Percentiles rank a stretch among this genome's conserved stretches.
phyloP scores from a whole-genome alignment of 1,140 invertebrate genomes.

The Drosophila truncata region DNA sequence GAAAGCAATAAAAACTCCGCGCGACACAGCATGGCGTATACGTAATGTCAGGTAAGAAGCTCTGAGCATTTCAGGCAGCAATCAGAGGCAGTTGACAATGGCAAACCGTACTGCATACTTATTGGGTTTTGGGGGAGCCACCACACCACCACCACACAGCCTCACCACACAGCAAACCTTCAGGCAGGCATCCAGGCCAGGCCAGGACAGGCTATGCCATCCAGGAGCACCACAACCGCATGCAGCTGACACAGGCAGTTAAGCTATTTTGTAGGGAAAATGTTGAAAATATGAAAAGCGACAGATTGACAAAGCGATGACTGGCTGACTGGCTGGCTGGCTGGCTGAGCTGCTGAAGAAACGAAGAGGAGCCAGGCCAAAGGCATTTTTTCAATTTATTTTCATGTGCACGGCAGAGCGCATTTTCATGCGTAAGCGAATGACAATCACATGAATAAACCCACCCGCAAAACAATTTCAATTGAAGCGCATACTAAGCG shows the following conservation, averaged over 20 bases:
- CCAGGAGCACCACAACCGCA: constrained; percentile 29
- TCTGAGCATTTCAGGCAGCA: constrained; percentile 41
- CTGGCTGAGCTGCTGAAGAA: constrained; percentile 3
- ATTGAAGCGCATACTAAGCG: constrained; percentile 39
- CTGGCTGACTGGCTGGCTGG: constrained; percentile 5
- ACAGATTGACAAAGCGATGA: constrained; percentile 57
- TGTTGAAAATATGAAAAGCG: constrained; percentile 60
- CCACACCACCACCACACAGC: constrained; percentile 19
- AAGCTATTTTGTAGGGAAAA: constrained; percentile 62
- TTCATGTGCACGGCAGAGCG: constrained; percentile 54
- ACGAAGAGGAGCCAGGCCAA: constrained; percentile 37
- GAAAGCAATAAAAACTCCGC: constrained; percentile 77
- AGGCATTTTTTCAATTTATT: constrained; percentile 78
- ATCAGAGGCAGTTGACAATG: constrained; percentile 64
- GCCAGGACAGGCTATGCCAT: background rate
- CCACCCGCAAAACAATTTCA: constrained; percentile 46
- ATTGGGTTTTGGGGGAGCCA: constrained; percentile 60
- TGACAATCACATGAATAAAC: constrained; percentile 67
- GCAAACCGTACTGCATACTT: constrained; percentile 72
- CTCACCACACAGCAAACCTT: constrained; percentile 6
- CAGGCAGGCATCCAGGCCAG: background rate
- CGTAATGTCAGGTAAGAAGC: constrained; percentile 59
- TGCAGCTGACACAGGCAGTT: constrained; percentile 56
- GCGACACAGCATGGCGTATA: constrained; percentile 64
- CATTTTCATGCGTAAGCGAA: constrained; percentile 64